phyloP scores from a whole-genome alignment of 2,797 vertebrate species.

The Rhincodon typus region DNA sequence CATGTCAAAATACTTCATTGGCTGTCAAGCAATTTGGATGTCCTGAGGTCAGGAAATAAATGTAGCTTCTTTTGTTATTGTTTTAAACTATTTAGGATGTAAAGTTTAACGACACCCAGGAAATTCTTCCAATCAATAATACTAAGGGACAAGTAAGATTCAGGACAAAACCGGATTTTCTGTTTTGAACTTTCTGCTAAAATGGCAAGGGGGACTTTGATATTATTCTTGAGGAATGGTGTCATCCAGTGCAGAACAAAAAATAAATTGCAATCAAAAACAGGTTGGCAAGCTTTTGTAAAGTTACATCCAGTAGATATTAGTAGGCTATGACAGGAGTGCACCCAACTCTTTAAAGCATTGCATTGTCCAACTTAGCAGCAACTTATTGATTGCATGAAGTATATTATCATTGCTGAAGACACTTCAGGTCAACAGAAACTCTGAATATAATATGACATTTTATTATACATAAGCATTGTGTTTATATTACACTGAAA shows the following conservation, averaged over 20 bases:
- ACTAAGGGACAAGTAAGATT: background rate
- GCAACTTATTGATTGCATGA: background rate
- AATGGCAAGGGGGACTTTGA: background rate
- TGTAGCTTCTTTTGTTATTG: background rate
- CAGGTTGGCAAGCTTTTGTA: background rate
- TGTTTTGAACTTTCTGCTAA: background rate
- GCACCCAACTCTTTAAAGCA: background rate
- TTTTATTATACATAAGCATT: conserved; percentile 10
- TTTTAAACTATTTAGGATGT: background rate
- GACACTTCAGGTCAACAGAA: background rate
- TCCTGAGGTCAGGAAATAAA: background rate
- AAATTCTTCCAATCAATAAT: background rate
- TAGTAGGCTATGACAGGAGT: background rate
- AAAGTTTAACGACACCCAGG: background rate
- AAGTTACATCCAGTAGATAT: background rate
- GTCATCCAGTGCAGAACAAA: background rate
- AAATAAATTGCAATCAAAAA: background rate
- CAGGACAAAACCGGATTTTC: background rate
- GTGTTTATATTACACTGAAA: background rate
- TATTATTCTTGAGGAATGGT: background rate
- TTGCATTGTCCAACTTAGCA: background rate
- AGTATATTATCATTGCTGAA: background rate
- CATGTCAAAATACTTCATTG: background rate
- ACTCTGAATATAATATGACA: conserved; percentile 19
- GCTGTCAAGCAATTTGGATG: background rate